Evolutionary conservation across 1,140 invertebrate species (phyloP).

Genomic region (Globodera rostochiensis): DNA sequence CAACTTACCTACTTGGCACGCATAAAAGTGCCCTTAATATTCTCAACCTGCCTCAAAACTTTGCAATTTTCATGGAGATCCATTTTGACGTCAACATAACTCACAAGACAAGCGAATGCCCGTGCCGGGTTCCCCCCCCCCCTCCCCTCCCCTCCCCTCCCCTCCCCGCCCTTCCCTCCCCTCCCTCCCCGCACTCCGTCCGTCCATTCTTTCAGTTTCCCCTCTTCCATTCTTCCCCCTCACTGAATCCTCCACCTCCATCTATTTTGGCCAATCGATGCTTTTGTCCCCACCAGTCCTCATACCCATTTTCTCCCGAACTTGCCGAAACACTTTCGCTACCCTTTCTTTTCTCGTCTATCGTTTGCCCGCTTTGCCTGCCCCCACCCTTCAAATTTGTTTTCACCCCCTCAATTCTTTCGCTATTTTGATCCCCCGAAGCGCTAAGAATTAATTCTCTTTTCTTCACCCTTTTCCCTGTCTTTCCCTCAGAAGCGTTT

Average conservation of each 20-base stretch:
- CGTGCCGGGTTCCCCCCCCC: neutral
- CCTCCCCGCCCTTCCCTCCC: too few relatives aligned
- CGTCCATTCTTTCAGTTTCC: too few relatives aligned
- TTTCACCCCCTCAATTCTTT: neutral
- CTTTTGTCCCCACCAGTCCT: neutral
- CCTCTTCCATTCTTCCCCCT: neutral
- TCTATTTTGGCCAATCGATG: neutral
- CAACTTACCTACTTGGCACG: too few relatives aligned
- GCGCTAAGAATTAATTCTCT: slow-evolving; percentile 12
- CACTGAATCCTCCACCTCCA: neutral
- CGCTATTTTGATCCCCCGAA: neutral
- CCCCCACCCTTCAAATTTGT: neutral
- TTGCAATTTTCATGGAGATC: neutral
- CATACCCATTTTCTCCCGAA: neutral
- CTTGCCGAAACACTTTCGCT: neutral
- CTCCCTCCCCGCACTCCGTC: too few relatives aligned
- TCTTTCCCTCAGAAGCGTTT: slow-evolving; percentile 1
- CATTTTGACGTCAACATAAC: neutral
- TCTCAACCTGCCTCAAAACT: neutral
- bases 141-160: too few relatives aligned
- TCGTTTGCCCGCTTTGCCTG: neutral
- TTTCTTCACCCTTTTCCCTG: neutral
- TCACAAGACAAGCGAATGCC: neutral
- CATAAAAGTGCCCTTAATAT: neutral
- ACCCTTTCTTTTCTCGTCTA: too few relatives aligned